Evolutionary conservation across 2,113 vertebrate genomes (phyloP), one percentile per base, ranked within the genome.

Genomic region (Todiramphus saurophagus): DNA sequence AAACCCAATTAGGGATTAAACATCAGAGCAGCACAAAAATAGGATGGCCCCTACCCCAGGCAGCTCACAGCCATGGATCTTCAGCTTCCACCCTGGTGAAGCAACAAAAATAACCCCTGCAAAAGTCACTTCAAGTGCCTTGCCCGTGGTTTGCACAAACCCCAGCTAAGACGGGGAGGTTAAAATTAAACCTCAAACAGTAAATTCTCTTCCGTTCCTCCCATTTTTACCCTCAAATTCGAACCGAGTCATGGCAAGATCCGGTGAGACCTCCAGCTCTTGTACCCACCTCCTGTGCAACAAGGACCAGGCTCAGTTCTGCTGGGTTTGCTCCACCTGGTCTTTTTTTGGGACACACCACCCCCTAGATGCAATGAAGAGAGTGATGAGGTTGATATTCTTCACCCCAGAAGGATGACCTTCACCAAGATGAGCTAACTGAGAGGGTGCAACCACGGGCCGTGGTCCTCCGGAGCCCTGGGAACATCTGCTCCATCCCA

Each of bases 11-110:
- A 92, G 67, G 67, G 58, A 83, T 60, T 50, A 60, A 85, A 35
- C 78, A 93, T 46, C 72, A 73, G 63, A 95, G 85, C 60, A 83
- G 83, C 72, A 12, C 39, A 79, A 86, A 70, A 51, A 8, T 83
- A 51, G 12, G 78, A 78, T 25, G 82, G 78, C 4, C 82, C 35
- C 82, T 27, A 59, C 74, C 59, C 56, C 70, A 67, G 72, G 58
- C 82, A 88, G 82, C 69, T 93, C 92, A 68, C 74, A 90, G 84
- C 41, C 74, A 46, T 85, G 60, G 28, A 72, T 87, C 82, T 67
- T 70, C 4, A 85, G 78, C 78, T 92, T 53, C 73, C 68, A 56
- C 70, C 39, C 10, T 1, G 51, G 50, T 19, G 72, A 68, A 87
- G 39, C 0, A 3, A 92, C 73, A 83, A 87, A 94, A 95, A 86